Base-by-base conservation (phyloP, 2,797 vertebrate genomes). In the Apodemus agrarius region DNA sequence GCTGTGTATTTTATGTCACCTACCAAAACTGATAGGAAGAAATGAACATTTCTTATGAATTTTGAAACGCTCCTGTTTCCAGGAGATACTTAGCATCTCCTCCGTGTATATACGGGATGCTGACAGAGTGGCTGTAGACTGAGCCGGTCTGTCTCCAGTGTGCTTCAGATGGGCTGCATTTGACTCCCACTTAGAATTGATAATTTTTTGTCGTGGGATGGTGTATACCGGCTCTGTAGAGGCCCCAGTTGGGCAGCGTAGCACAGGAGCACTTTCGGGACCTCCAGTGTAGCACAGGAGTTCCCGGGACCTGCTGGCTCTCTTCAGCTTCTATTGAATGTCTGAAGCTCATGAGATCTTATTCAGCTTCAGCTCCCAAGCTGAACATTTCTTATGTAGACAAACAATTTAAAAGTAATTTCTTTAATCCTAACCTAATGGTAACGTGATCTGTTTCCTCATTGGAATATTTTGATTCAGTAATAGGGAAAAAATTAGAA, bases 1-100 rank as follows among this genome's bases (percentile, higher is more conserved):
- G 52, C 74, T 93, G 40, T 91, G 97, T 85, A 94, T 97, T 93
- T 93, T 88, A 57, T 93, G 43, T 9, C 40, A 82, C n/a, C 26
- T 29, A 59, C 13, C 22, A 79, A 57, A n/a, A 94, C 11, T 34
- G 4, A 7, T 92, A 29, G 54, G 3, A 91, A 93, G 75, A 93
- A 96, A 92, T 40, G 17, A 76, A 84, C 34, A 97, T 22, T 13
- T 92, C 31, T 29, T 31, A 21, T 87, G 79, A 94, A 63, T 93
- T 90, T n/a, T 80, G 86, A 89, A 59, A 96, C 92, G 21, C 85
- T 97, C 49, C 22, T 87, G 16, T 0, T 16, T 79, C 63, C 79
- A 7, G 7, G 31, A 52, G 61, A 24, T 94, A 84, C 94, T 96
- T 96, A 7, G 29, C 96, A 3, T 82, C 37, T 52, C 7, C 6